Percentiles rank a stretch among this genome's conserved stretches.
Conservation (phyloP, 2,888 invertebrate species). For the Sesia apiformis region DNA sequence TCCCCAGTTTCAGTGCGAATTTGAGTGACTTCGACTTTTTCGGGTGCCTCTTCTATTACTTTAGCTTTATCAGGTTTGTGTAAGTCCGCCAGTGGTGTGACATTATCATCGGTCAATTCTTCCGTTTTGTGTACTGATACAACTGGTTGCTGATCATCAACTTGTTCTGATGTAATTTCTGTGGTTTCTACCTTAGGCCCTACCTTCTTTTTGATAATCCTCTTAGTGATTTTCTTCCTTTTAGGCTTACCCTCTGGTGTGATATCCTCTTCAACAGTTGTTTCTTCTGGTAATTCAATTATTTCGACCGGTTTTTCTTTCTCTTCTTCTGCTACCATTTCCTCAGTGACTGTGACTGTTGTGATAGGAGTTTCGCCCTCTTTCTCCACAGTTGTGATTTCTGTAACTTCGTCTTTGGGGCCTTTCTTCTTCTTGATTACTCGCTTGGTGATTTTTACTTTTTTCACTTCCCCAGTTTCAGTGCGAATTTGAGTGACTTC, state of each 20-base stretch:
- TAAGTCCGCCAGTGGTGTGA: slow-evolving; percentile 13
- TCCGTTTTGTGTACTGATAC: slow-evolving; percentile 10
- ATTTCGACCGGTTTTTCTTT: slow-evolving; percentile 21
- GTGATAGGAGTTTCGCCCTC: slow-evolving; percentile 34
- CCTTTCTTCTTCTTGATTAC: slow-evolving; percentile 26
- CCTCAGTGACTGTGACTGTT: slow-evolving; percentile 18
- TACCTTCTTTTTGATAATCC: slow-evolving; percentile 10
- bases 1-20: slow-evolving; percentile 34
- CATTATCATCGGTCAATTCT: slow-evolving; percentile 11
- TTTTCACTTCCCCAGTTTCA: slow-evolving; percentile 31
- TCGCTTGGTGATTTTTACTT: slow-evolving; percentile 48
- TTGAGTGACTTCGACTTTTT: slow-evolving; percentile 10
- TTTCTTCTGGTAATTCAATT: slow-evolving; percentile 35
- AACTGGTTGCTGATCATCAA: slow-evolving; percentile 18
- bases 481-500: slow-evolving; percentile 47
- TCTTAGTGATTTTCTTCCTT: slow-evolving; percentile 18
- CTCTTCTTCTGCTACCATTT: slow-evolving; percentile 21
- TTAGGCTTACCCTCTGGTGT: slow-evolving; percentile 23
- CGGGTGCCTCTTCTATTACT: slow-evolving; percentile 19
- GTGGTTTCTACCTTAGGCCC: slow-evolving; percentile 20
- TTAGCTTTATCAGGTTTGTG: slow-evolving; percentile 13
- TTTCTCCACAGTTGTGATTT: slow-evolving; percentile 25
- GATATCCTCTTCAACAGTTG: slow-evolving; percentile 14
- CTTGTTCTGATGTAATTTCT: slow-evolving; percentile 16
- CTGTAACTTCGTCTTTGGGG: slow-evolving; percentile 20